These are phyloP conservation scores for Perca fluviatilis DNA, from an alignment of 2,113 vertebrate species.

Conservation along the genomic window DNA sequence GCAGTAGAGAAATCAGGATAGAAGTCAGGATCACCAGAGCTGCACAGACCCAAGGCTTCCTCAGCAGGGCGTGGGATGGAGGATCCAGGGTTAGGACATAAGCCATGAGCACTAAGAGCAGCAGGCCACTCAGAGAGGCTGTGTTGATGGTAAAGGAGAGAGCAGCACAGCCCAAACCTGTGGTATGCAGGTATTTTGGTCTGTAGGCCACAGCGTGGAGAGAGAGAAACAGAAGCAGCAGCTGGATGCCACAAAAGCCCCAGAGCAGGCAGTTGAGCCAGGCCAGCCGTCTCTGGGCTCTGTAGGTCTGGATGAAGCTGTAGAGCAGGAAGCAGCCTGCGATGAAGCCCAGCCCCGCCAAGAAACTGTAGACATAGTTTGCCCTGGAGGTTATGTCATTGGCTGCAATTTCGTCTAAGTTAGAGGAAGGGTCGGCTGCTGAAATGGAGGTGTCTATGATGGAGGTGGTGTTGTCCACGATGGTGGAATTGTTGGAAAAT, in stretches of 20 bases:
- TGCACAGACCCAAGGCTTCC: slow-evolving; percentile 40
- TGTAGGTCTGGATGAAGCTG: slow-evolving; percentile 78
- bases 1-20: slow-evolving; percentile 70
- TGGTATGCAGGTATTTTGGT: slow-evolving; percentile 77
- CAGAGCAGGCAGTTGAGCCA: slow-evolving; percentile 79
- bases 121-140: slow-evolving; percentile 79
- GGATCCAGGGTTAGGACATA: slow-evolving; percentile 66
- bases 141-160: slow-evolving; percentile 86
- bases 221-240: slow-evolving; percentile 84
- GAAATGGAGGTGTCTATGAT: background rate
- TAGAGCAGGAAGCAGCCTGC: slow-evolving; percentile 79
- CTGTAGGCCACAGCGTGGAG: slow-evolving; percentile 79
- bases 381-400: slow-evolving; percentile 81
- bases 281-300: slow-evolving; percentile 49
- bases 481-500: background rate
- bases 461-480: background rate
- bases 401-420: slow-evolving; percentile 60
- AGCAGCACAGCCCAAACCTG: slow-evolving; percentile 73
- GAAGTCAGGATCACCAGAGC: slow-evolving; percentile 65
- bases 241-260: slow-evolving; percentile 79
- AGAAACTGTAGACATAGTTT: slow-evolving; percentile 81
- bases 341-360: slow-evolving; percentile 78
- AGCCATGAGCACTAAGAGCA: slow-evolving; percentile 75
- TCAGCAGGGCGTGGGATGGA: slow-evolving; percentile 15
- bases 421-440: rapidly evolving